Evolutionary conservation across 2,888 invertebrate genomes (phyloP).

Genomic region (Drosophila gaucha): DNA sequence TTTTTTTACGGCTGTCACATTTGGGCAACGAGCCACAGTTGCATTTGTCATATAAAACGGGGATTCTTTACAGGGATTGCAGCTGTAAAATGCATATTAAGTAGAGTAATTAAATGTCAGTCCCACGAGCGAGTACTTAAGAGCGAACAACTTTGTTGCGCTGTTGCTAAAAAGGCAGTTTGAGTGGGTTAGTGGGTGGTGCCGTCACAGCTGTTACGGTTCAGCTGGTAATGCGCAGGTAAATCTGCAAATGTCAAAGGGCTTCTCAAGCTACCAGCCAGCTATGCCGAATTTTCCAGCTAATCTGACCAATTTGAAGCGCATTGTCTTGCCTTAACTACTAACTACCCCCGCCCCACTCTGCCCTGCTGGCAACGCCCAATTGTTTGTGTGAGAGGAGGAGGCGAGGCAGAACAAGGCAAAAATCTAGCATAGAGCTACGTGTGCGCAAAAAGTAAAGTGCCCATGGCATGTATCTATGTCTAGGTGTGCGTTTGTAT

Average conservation of each 20-base stretch:
- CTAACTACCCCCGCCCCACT: too few species aligned
- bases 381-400: slow-evolving; percentile 35
- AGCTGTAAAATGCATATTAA: slow-evolving; percentile 42
- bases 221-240: slow-evolving; percentile 55
- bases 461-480: slow-evolving; percentile 52
- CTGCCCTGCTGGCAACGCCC: slow-evolving; percentile 37
- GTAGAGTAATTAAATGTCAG: slow-evolving; percentile 64
- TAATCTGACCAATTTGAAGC: slow-evolving; percentile 78
- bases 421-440: slow-evolving; percentile 51
- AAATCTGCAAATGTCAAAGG: slow-evolving; percentile 74
- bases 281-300: slow-evolving; percentile 60
- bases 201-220: slow-evolving; percentile 29
- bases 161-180: slow-evolving; percentile 9
- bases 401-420: slow-evolving; percentile 28
- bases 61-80: slow-evolving; percentile 11
- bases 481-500: slow-evolving; percentile 17
- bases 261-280: slow-evolving; percentile 24
- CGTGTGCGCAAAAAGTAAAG: slow-evolving; percentile 64
- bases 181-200: background rate
- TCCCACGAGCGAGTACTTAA: slow-evolving; percentile 6
- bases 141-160: slow-evolving; percentile 23
- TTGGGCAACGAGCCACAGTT: background rate
- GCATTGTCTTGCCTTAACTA: slow-evolving; percentile 65
- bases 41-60: slow-evolving; percentile 9
- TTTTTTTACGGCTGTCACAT: slow-evolving; percentile 7